phyloP scores from a whole-genome alignment of 2,888 invertebrate genomes.

The Cantharis flavilabris region DNA sequence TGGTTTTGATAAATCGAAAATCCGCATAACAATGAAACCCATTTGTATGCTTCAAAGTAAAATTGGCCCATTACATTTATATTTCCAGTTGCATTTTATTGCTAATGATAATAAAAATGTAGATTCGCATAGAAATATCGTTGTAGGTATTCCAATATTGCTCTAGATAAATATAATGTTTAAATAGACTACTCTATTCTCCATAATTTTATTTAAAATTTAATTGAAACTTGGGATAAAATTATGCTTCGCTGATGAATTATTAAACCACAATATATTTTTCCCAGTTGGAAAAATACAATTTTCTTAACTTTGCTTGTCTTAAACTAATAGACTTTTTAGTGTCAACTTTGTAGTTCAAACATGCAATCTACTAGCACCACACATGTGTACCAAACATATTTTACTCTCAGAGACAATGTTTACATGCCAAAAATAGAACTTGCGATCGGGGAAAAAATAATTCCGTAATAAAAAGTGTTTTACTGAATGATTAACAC shows the following conservation, averaged over 20 bases:
- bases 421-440: neutral
- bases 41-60: neutral
- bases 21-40: neutral
- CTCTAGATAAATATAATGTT: neutral
- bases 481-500: neutral
- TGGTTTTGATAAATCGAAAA: neutral
- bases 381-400: neutral
- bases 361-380: neutral
- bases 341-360: neutral
- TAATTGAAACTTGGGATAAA: no score
- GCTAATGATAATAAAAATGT: neutral
- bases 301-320: neutral
- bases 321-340: neutral
- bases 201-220: neutral
- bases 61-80: neutral
- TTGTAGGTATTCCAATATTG: neutral
- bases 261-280: no score
- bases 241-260: no score
- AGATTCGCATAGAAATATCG: neutral
- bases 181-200: neutral
- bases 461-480: neutral
- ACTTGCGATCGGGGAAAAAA: neutral
- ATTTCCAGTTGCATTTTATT: neutral
- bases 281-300: neutral
- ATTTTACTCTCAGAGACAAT: neutral